Conservation (phyloP, 2,797 vertebrate species). For the Pterois miles region DNA sequence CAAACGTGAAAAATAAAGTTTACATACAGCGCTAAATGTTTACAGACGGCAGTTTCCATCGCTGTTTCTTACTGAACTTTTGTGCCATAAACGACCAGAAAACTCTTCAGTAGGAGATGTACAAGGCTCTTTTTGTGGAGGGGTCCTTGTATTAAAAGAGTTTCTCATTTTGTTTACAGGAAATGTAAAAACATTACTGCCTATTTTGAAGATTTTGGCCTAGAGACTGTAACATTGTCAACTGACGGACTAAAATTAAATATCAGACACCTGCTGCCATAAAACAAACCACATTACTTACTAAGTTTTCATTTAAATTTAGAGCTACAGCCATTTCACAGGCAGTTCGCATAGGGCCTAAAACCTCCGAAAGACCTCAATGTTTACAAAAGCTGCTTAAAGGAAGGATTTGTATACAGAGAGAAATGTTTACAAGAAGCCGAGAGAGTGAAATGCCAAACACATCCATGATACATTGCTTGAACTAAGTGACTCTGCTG, state of each 20-base stretch:
- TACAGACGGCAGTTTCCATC: slow-evolving; percentile 67
- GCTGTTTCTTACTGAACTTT: slow-evolving; percentile 37
- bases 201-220: slow-evolving; percentile 41
- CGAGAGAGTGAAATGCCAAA: slow-evolving; percentile 52
- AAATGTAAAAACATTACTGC: slow-evolving; percentile 50
- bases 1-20: slow-evolving; percentile 60
- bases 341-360: slow-evolving; percentile 41
- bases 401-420: slow-evolving; percentile 40
- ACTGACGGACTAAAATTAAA: slow-evolving; percentile 38
- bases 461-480: slow-evolving; percentile 32
- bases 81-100: slow-evolving; percentile 48
- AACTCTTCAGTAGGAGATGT: slow-evolving; percentile 6
- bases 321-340: slow-evolving; percentile 32
- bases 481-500: slow-evolving; percentile 31
- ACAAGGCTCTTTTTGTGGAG: slow-evolving; percentile 13
- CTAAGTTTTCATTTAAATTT: not conserved
- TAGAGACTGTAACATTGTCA: slow-evolving; percentile 30
- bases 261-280: slow-evolving; percentile 41
- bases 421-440: slow-evolving; percentile 74
- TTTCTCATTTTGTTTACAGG: slow-evolving; percentile 75
- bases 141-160: slow-evolving; percentile 17
- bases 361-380: slow-evolving; percentile 62
- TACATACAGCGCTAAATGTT: slow-evolving; percentile 79
- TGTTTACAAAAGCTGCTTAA: slow-evolving; percentile 79
- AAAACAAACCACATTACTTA: slow-evolving; percentile 21